Evolutionary conservation across 2,888 invertebrate genomes (phyloP), one percentile per base, ranked within the genome.

Genomic region (Lycocerus yunnanus): DNA sequence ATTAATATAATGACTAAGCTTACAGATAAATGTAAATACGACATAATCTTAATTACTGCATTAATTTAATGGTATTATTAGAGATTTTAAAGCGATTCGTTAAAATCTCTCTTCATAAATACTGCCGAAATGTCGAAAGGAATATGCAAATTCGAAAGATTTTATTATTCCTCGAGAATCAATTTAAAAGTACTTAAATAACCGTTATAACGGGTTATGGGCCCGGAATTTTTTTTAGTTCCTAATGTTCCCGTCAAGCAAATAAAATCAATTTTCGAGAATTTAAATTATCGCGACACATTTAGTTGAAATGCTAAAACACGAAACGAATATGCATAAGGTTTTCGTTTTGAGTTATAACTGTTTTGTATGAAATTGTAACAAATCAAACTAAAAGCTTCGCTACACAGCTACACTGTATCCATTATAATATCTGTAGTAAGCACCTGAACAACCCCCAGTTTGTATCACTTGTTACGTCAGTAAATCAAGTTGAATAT

Each of bases 321-420:
- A n/a, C 8, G 43, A 43, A 43, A 43, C 43, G n/a, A 43, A 43
- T 43, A 6, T 43, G n/a, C 43, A 43, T 43, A n/a, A 43, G 43
- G 43, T 43, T 43, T 43, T 43, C 43, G 43, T 43, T 43, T 43
- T 43, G 43, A 43, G 43, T 63, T 63, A 20, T 20, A 63, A 63
- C 20, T 18, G 20, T 18, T 63, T 63, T 63, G 16, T 63, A 18
- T 18, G 61, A 63, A 63, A 63, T 18, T 63, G 16, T 63, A 63
- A 63, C 61, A 63, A 63, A 63, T 20, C 18, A 63, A 16, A 63
- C 61, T 63, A 63, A 63, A 63, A 63, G 61, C 61, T 63, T 63
- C 16, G 16, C 61, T 63, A 63, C 43, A n/a, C 27, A 27, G 27
- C n/a, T 43, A 43, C 43, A 43, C 43, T n/a, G 43, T 43, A 43